Evolutionary conservation across 2,113 vertebrate species (phyloP).

Genomic region (Grammomys surdaster): DNA sequence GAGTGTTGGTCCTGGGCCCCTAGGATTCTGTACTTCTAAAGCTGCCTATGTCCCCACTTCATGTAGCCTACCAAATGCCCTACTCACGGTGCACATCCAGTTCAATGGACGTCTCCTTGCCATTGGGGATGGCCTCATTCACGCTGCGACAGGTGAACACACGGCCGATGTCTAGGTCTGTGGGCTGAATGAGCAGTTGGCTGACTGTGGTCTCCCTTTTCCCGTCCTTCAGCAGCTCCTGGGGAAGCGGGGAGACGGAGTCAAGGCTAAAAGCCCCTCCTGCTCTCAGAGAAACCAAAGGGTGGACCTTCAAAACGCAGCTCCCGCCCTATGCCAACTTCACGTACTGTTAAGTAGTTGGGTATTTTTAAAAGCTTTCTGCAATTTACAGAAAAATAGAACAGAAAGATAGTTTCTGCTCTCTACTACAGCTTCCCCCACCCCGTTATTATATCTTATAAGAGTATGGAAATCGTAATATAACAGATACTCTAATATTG

Average conservation of each 20-base stretch:
- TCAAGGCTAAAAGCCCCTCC: background rate
- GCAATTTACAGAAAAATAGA: background rate
- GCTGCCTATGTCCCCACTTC: too few relatives aligned
- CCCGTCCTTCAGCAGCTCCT: conserved; percentile 94
- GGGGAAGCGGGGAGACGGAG: background rate
- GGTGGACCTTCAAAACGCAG: background rate
- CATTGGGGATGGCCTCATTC: conserved; percentile 92
- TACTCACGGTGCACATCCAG: conserved; percentile 96
- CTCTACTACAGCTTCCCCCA: background rate
- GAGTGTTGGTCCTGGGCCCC: background rate
- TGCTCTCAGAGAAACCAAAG: background rate
- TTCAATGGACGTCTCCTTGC: conserved; percentile 91
- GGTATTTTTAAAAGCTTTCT: background rate
- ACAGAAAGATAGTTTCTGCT: background rate
- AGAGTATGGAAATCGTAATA: too few relatives aligned
- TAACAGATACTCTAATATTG: fast-evolving
- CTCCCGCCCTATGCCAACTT: background rate
- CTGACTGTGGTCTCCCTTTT: conserved; percentile 95
- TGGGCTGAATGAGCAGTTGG: conserved; percentile 92
- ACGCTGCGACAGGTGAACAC: conserved; percentile 93
- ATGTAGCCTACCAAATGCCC: fast-evolving
- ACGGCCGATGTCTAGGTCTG: conserved; percentile 92
- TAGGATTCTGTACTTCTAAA: background rate
- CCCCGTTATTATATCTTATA: background rate
- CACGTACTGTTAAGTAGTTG: background rate